Conservation (phyloP, 2,888 invertebrate genomes). For the Tenthredo livida region DNA sequence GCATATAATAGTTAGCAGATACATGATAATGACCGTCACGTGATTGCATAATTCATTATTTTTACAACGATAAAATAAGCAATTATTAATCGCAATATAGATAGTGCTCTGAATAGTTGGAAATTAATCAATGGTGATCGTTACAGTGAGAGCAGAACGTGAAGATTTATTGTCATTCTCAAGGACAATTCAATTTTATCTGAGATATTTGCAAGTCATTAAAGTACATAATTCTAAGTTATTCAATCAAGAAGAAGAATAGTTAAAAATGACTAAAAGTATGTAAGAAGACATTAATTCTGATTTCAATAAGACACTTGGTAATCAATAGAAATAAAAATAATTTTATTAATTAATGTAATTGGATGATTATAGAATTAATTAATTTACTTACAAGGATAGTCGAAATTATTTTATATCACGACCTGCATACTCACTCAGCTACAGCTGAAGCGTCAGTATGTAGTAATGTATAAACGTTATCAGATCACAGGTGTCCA, state of each 20-base stretch:
- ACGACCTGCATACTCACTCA: not conserved
- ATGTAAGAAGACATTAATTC: not conserved
- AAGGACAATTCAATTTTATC: constrained; percentile 7
- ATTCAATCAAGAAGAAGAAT: not conserved
- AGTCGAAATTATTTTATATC: not conserved
- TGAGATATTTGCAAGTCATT: not conserved
- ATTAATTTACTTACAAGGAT: constrained; percentile 12
- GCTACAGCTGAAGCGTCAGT: not conserved
- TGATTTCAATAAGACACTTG: not conserved
- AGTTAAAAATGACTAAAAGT: not conserved
- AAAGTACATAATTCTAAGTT: not conserved
- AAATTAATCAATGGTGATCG: not conserved
- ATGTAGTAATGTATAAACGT: constrained; percentile 15
- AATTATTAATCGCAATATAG: not conserved
- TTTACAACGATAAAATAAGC: not conserved
- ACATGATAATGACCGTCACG: not conserved
- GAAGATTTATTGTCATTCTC: not conserved
- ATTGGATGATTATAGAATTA: not conserved
- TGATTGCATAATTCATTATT: not conserved
- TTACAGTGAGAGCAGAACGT: not conserved
- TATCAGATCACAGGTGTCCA: constrained; percentile 8
- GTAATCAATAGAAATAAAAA: not conserved
- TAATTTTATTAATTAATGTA: not conserved
- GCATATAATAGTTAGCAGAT: not conserved
- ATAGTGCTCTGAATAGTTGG: not conserved